Evolutionary conservation across 2,888 invertebrate species (phyloP).

Genomic region (Meghimatium bilineatum): DNA sequence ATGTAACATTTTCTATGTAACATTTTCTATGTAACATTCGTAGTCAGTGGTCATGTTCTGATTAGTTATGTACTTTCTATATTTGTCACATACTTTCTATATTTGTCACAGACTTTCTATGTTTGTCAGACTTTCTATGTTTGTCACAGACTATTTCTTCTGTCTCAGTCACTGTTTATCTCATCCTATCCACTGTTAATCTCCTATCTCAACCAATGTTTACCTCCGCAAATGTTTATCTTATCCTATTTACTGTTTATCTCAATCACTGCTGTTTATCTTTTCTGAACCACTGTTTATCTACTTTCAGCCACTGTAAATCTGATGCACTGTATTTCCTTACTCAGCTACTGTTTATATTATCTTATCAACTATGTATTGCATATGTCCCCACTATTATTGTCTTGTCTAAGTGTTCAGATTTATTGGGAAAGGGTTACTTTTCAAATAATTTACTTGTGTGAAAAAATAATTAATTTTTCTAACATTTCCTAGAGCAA

Average conservation of each 20-base stretch:
- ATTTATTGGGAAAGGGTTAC: too few species aligned
- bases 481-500: too few species aligned
- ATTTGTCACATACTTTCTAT: neutral
- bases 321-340: neutral
- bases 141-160: neutral
- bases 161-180: neutral
- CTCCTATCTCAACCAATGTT: neutral
- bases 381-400: too few species aligned
- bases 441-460: too few species aligned
- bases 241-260: neutral
- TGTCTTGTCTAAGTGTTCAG: too few species aligned
- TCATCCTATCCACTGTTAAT: neutral
- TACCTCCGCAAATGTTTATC: too few species aligned
- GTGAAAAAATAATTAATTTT: too few species aligned
- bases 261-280: neutral
- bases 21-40: neutral
- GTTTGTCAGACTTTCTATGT: too few species aligned
- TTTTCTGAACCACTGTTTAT: neutral
- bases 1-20: neutral
- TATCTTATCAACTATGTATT: neutral
- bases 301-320: neutral
- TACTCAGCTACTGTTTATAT: neutral
- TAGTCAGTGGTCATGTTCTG: neutral
- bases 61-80: neutral
- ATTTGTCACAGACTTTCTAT: neutral